Percentiles rank a stretch among this genome's conserved stretches.
These are phyloP conservation scores for Hydrolagus affinis DNA, from an alignment of 2,113 vertebrate species.

Conservation along the genomic window DNA sequence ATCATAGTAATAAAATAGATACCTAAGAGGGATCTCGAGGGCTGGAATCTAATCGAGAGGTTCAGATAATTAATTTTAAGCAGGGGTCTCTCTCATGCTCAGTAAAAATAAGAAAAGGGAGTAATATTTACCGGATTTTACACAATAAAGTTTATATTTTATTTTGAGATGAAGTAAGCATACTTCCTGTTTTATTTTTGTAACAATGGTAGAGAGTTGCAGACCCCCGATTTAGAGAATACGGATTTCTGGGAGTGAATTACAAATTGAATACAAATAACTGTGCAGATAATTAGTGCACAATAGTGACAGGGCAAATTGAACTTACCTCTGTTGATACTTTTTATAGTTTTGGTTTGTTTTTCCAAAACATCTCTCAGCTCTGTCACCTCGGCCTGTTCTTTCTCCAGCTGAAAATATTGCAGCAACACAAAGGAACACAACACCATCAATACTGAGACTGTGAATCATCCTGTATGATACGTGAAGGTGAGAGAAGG, in stretches of 20 bases:
- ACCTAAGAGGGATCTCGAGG: not conserved
- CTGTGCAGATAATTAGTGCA: not conserved
- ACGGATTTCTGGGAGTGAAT: no score
- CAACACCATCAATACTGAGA: not conserved
- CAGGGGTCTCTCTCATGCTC: no score
- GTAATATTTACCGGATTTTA: no score
- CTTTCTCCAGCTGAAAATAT: slow-evolving; percentile 47
- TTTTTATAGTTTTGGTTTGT: slow-evolving; percentile 62
- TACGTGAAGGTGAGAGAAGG: no score
- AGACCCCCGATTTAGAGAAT: not conserved
- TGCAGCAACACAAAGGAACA: not conserved
- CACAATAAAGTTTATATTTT: no score
- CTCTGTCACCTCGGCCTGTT: slow-evolving; percentile 53
- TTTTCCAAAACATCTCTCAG: slow-evolving; percentile 50
- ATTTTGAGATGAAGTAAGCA: not conserved
- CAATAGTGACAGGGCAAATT: not conserved
- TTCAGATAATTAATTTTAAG: not conserved
- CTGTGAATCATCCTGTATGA: no score
- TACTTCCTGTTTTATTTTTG: not conserved
- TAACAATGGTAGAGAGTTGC: not conserved
- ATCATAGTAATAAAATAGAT: not conserved
- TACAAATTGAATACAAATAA: not conserved
- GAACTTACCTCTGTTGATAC: slow-evolving; percentile 59
- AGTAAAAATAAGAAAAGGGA: no score
- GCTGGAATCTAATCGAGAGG: not conserved